A percentile compares a stretch with the other conserved stretches of the same genome.
These are phyloP conservation scores for Pygoscelis adeliae DNA, from an alignment of 2,113 vertebrate species.

Conservation along the genomic window DNA sequence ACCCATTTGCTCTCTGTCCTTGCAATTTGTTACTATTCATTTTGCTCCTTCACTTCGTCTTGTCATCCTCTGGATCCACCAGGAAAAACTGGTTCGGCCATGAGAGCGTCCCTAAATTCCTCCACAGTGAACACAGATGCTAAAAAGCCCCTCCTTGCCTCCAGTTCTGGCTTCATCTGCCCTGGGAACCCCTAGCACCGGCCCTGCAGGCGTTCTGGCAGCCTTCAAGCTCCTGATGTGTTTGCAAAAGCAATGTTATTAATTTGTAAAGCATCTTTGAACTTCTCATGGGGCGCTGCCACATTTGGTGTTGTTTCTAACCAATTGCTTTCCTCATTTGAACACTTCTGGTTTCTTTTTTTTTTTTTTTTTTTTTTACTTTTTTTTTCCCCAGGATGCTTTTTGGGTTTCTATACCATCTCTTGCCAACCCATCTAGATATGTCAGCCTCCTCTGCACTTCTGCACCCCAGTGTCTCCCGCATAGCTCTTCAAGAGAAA, in stretches of 20 bases:
- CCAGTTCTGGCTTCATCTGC: neutral
- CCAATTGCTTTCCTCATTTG: neutral
- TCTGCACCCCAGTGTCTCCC: neutral
- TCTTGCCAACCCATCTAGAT: neutral
- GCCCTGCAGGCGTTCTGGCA: neutral
- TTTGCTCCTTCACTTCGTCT: neutral
- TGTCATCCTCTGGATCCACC: neutral
- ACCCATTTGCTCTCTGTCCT: neutral
- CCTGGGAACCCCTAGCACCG: neutral
- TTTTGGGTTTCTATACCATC: neutral
- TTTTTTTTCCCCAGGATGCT: neutral
- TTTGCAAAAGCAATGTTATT: neutral
- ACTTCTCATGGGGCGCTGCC: neutral
- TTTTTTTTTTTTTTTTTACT: rapidly evolving
- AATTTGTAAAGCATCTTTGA: neutral
- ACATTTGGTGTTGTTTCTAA: neutral
- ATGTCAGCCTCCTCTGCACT: neutral
- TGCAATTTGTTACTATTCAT: neutral
- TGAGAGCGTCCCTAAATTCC: neutral
- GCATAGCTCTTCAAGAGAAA: rapidly evolving
- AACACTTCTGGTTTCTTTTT: neutral
- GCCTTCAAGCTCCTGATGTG: neutral
- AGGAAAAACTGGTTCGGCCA: neutral
- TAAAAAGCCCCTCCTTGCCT: neutral
- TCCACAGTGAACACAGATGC: neutral